phyloP scores from a whole-genome alignment of 2,888 invertebrate genomes.

The Augochlorella aurata region DNA sequence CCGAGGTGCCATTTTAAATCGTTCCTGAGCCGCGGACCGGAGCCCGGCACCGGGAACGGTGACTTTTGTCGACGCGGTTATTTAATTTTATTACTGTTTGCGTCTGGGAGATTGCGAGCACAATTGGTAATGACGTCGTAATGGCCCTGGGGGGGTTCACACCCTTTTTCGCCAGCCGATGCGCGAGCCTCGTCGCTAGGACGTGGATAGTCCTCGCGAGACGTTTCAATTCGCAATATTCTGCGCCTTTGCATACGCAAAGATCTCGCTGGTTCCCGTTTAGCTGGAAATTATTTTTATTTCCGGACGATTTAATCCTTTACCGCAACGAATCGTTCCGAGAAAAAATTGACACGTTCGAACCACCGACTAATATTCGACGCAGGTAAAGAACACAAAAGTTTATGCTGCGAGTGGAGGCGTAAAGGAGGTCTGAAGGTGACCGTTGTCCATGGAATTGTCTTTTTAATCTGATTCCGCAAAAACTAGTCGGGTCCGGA shows the following conservation, averaged over 20 bases:
- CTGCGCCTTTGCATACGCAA: too few species aligned
- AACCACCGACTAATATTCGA: not conserved
- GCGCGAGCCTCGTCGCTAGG: not conserved
- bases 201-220: not conserved
- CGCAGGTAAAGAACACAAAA: not conserved
- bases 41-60: not conserved
- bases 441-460: not conserved
- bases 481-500: not conserved
- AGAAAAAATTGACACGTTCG: too few species aligned
- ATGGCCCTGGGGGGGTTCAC: too few species aligned
- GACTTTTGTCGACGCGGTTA: not conserved
- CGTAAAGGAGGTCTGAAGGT: not conserved
- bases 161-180: not conserved
- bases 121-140: slow-evolving; percentile 6
- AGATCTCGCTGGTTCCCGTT: not conserved
- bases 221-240: not conserved
- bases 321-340: too few species aligned
- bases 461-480: not conserved
- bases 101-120: slow-evolving; percentile 11
- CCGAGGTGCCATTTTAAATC: slow-evolving; percentile 19
- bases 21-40: not conserved
- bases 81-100: slow-evolving; percentile 18
- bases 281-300: too few species aligned
- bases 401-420: not conserved
- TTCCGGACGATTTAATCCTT: too few species aligned